Conservation (phyloP, 1,140 invertebrate genomes). For the Drosophila subobscura region DNA sequence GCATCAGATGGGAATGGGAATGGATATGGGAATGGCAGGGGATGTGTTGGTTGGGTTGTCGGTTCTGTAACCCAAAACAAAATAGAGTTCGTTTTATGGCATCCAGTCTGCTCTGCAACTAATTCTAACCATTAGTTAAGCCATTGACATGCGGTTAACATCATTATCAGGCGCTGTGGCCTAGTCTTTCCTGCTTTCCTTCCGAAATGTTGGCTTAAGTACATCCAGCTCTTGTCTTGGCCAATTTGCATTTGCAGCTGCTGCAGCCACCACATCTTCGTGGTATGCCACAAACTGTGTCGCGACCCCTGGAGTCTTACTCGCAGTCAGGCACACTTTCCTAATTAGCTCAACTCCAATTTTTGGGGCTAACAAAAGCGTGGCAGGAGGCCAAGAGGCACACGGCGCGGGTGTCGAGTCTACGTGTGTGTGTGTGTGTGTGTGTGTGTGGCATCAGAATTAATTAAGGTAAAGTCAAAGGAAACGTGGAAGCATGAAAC, state of each 20-base stretch:
- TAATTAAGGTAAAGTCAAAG: slow-evolving; percentile 78
- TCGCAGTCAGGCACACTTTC: slow-evolving; percentile 51
- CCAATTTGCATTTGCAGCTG: slow-evolving; percentile 68
- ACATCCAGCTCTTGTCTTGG: slow-evolving; percentile 49
- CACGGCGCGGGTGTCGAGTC: background rate
- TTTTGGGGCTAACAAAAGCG: slow-evolving; percentile 71
- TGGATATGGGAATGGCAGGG: slow-evolving; percentile 9
- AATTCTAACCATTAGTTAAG: slow-evolving; percentile 35
- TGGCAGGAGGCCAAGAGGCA: slow-evolving; percentile 12
- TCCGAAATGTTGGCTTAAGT: no score
- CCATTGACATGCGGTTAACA: slow-evolving; percentile 22
- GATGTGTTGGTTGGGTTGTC: background rate
- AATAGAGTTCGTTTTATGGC: no score
- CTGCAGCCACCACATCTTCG: slow-evolving; percentile 39
- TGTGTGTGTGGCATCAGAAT: slow-evolving; percentile 76
- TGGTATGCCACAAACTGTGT: slow-evolving; percentile 35
- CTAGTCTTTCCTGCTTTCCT: background rate
- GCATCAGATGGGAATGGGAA: no score
- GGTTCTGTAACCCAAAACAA: no score
- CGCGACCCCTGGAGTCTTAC: slow-evolving; percentile 13
- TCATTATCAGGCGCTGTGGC: slow-evolving; percentile 34
- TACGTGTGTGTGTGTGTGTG: slow-evolving; percentile 35
- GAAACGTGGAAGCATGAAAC: slow-evolving; percentile 37
- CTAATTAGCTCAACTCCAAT: slow-evolving; percentile 77
- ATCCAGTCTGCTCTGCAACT: background rate